Conservation (phyloP, 2,113 vertebrate species). For the Nerophis ophidion region DNA sequence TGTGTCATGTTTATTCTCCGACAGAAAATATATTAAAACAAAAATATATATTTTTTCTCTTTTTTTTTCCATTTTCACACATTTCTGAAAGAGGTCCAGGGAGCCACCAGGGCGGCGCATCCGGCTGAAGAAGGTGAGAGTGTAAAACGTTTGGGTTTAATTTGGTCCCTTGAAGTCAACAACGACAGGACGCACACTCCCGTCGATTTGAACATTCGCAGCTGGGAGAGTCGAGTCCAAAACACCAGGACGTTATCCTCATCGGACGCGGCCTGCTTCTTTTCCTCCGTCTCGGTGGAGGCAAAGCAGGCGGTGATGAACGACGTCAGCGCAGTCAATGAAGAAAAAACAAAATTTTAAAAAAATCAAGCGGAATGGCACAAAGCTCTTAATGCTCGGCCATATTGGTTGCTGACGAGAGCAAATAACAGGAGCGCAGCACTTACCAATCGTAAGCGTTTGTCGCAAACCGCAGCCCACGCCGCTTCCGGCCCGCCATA, state of each 20-base stretch:
- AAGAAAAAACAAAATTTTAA: constrained; percentile 51
- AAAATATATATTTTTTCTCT: too few relatives aligned
- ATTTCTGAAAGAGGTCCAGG: too few relatives aligned
- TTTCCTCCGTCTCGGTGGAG: constrained; percentile 41
- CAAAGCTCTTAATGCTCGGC: constrained; percentile 75
- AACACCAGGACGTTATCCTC: constrained; percentile 15
- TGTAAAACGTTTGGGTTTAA: too few relatives aligned
- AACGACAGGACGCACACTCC: too few relatives aligned
- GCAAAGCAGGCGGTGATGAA: constrained; percentile 67
- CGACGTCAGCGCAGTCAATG: constrained; percentile 74
- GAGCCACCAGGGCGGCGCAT: too few relatives aligned
- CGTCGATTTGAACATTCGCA: too few relatives aligned
- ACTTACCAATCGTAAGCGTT: constrained; percentile 74
- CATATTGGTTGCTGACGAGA: constrained; percentile 76
- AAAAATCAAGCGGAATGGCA: constrained; percentile 71
- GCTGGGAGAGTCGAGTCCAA: neutral
- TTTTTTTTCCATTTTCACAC: too few relatives aligned
- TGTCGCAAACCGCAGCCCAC: constrained; percentile 47
- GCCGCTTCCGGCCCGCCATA: constrained; percentile 65
- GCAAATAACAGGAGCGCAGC: constrained; percentile 74
- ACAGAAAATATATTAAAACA: too few relatives aligned
- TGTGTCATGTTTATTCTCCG: too few relatives aligned
- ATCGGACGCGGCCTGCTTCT: constrained; percentile 45
- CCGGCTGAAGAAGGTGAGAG: too few relatives aligned
- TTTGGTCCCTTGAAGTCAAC: neutral